Percentiles rank a stretch among this genome's conserved stretches.
Evolutionary conservation across 1,140 invertebrate genomes (phyloP).

Genomic region (Heliconius eleuchia): DNA sequence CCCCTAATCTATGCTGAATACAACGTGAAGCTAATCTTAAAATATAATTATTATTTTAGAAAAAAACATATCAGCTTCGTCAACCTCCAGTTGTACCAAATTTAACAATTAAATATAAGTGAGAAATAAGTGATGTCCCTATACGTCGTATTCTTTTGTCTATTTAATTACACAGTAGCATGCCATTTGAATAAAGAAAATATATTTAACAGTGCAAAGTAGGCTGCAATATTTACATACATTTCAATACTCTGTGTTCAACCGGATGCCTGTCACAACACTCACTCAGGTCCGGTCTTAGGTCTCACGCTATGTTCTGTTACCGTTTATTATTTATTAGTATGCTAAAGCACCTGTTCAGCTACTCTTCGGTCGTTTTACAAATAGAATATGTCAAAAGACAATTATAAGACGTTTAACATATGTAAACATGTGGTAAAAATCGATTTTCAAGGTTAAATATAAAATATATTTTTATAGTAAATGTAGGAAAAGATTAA

Average conservation of each 20-base stretch:
- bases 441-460: background rate
- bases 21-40: too few species aligned
- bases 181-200: constrained; percentile 28
- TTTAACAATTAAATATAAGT: too few species aligned
- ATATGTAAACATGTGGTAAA: background rate
- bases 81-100: too few species aligned
- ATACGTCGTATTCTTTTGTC: background rate
- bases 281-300: constrained; percentile 17
- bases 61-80: too few species aligned
- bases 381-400: background rate
- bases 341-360: constrained; percentile 26
- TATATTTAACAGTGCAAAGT: constrained; percentile 27
- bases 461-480: background rate
- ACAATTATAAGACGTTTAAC: background rate
- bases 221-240: constrained; percentile 30
- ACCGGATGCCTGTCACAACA: constrained; percentile 35
- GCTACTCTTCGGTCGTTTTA: background rate
- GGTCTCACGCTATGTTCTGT: constrained; percentile 3
- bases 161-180: background rate
- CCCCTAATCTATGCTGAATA: too few species aligned
- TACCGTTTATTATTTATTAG: constrained; percentile 25
- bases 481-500: too few species aligned
- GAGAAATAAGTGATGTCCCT: background rate
- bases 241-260: constrained; percentile 32
- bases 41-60: too few species aligned